Conservation (phyloP, 1,140 invertebrate genomes). For the Heliconius himera region DNA sequence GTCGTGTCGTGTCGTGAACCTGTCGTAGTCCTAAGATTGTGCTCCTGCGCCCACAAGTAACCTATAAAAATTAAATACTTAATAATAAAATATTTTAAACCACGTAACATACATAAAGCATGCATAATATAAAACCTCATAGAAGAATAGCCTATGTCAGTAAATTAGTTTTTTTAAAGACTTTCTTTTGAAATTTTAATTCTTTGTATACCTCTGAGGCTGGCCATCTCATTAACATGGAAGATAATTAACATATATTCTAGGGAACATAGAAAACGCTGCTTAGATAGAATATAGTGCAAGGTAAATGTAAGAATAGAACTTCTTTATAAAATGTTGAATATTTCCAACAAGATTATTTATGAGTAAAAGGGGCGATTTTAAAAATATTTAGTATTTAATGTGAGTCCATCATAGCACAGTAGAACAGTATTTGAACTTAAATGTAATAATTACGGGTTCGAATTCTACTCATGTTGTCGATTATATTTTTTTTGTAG, state of each 20-base stretch:
- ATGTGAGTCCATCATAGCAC: no score
- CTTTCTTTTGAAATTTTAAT: neutral
- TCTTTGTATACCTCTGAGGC: conserved; percentile 9
- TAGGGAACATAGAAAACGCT: neutral
- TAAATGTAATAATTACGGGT: no score
- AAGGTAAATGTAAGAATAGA: conserved; percentile 13
- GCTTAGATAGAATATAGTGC: conserved; percentile 12
- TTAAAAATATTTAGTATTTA: no score
- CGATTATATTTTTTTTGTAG: no score
- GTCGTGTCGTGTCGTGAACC: no score
- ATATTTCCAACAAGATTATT: conserved; percentile 6
- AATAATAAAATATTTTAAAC: neutral
- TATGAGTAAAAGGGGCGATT: neutral
- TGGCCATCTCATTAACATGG: conserved; percentile 7
- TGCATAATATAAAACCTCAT: neutral
- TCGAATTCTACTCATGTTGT: no score
- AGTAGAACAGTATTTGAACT: no score
- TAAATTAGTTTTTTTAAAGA: conserved; percentile 3
- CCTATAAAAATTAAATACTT: no score
- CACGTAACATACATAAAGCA: neutral
- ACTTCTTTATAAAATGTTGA: neutral
- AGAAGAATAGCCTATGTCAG: conserved; percentile 2
- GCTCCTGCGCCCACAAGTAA: no score
- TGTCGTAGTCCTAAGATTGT: no score
- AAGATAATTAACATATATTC: conserved; percentile 11